Base-by-base conservation (phyloP, 2,113 vertebrate genomes). In the Marmota flaviventris region DNA sequence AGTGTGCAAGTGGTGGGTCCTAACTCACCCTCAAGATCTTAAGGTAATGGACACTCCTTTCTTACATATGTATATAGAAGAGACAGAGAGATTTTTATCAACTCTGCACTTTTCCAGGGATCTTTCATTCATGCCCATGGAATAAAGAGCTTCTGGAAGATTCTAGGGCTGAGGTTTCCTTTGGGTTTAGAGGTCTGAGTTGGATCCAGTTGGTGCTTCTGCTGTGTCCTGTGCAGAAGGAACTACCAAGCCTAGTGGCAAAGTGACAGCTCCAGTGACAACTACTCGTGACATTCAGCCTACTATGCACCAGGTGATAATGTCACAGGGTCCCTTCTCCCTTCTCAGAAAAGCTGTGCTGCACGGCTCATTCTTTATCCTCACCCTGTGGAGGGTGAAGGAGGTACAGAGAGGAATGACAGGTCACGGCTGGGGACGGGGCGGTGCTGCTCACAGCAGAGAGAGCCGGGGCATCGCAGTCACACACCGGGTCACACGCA, bases 401-500 rank as follows among this genome's bases (percentile, higher is more conserved):
- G 8, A 29, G 39, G 56, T 3, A 51, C 1, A 8, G 37, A 53
- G 29, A 82, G 29, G n/a, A 16, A 48, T 48, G 56, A 29, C 9
- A 32, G 32, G 32, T 34, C 4, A 4, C 67, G 4, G 67, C 7
- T 24, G 63, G 27, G 51, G 56, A 79, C 6, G 5, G 22, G 76
- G 8, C 2, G 0, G 11, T 8, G 8, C 2, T 27, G 5, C 5
- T 29, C 29, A 8, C 4, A 8, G 29, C 1, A 18, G 72, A 37
- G 34, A 32, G 2, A 32, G 29, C 11, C 20, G 32, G 1, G 2
- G 58, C 3, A 3, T 0, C 65, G 8, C 12, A 3, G 56, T 22
- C 27, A 48, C 32, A 37, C 18, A 34, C 6, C 2, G 4, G 73
- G 45, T 61, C 75, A 7, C 22, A 45, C 32, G 8, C 0, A 22